phyloP scores from a whole-genome alignment of 2,888 invertebrate genomes.

The Thalpophila matura region DNA sequence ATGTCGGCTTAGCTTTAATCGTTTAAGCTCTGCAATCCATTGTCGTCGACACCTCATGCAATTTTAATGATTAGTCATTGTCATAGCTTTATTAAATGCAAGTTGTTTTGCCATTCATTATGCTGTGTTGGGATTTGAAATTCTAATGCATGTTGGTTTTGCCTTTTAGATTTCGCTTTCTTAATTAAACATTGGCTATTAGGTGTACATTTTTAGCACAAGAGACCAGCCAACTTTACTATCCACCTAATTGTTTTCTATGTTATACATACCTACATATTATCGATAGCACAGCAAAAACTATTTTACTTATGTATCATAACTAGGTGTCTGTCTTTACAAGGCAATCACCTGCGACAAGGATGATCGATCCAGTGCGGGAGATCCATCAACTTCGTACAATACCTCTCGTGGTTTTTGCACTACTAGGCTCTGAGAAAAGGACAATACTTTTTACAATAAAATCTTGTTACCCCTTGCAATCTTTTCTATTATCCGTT shows the following conservation, averaged over 20 bases:
- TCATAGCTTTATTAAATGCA: constrained; percentile 67
- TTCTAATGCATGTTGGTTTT: constrained; percentile 50
- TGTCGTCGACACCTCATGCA: constrained; percentile 73
- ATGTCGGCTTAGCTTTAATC: constrained; percentile 71
- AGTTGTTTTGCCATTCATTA: constrained; percentile 62
- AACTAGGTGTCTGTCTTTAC: constrained; percentile 7
- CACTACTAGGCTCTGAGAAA: neutral
- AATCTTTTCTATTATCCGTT: constrained; percentile 24
- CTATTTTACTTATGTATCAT: neutral
- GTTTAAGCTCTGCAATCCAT: constrained; percentile 71
- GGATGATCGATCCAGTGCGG: constrained; percentile 65
- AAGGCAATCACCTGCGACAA: constrained; percentile 42
- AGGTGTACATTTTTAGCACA: neutral
- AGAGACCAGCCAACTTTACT: neutral
- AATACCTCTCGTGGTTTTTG: constrained; percentile 63
- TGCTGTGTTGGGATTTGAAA: constrained; percentile 52
- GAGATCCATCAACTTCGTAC: constrained; percentile 67
- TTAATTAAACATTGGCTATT: constrained; percentile 22
- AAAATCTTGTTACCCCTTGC: constrained; percentile 16
- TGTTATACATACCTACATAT: neutral
- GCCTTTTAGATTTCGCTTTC: constrained; percentile 24
- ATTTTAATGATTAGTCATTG: constrained; percentile 77
- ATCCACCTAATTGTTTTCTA: neutral
- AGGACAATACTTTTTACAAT: constrained; percentile 27
- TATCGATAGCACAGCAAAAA: neutral